Conservation (phyloP, 2,888 invertebrate species). For the Sisyra terminalis region DNA sequence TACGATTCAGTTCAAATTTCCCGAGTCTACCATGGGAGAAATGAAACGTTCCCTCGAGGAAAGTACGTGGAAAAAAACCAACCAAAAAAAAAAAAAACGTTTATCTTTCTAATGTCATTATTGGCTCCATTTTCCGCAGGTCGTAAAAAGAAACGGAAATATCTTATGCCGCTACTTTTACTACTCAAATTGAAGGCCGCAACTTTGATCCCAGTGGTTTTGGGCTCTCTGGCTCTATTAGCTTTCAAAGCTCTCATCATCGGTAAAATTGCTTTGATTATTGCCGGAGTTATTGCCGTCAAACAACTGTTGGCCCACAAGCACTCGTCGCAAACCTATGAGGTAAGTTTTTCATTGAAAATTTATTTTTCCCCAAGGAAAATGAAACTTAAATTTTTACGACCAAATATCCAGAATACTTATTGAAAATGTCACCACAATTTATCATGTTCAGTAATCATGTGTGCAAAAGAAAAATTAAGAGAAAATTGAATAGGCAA, state of each 20-base stretch:
- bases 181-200: slow-evolving; percentile 66
- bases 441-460: too few species aligned
- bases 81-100: background rate
- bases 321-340: slow-evolving; percentile 53
- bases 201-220: slow-evolving; percentile 57
- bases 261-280: slow-evolving; percentile 66
- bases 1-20: slow-evolving; percentile 65
- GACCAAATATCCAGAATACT: background rate
- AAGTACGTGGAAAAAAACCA: slow-evolving; percentile 35
- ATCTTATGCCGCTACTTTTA: slow-evolving; percentile 55
- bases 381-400: background rate
- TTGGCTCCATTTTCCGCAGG: slow-evolving; percentile 28
- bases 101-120: background rate
- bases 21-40: slow-evolving; percentile 52
- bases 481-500: too few species aligned
- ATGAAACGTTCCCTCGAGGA: slow-evolving; percentile 63
- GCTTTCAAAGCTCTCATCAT: slow-evolving; percentile 73
- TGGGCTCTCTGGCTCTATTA: slow-evolving; percentile 60
- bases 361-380: background rate
- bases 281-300: slow-evolving; percentile 53
- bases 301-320: slow-evolving; percentile 60
- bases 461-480: too few species aligned
- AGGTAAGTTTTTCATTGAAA: slow-evolving; percentile 26
- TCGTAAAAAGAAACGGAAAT: slow-evolving; percentile 63
- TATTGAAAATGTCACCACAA: too few species aligned